Evolutionary conservation across 2,113 vertebrate genomes (phyloP), one percentile per base, ranked within the genome.

Genomic region (Cnemophilus loriae): DNA sequence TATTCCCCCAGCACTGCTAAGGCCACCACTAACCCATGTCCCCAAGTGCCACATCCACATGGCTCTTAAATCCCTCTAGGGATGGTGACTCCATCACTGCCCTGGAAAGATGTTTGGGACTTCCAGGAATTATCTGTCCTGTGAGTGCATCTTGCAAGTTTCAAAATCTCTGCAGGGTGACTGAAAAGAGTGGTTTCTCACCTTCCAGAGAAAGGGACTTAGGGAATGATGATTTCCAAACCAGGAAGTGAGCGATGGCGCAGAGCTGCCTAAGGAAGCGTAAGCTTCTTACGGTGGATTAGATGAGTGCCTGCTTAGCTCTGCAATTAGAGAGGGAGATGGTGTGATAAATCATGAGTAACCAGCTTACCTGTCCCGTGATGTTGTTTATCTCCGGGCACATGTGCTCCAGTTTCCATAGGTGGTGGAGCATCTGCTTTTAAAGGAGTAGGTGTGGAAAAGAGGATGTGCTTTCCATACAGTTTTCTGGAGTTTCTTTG

Each of bases 311-410:
- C 94, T 81, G 7, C 76, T 96, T 77, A 89, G 93, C 95, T 80
- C 10, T 94, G 94, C 94, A 94, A 56, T 93, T 87, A 88, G 91
- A 46, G 55, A 74, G 69, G 95, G 95, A 90, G 93, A 78, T 91
- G 93, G 87, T 65, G 71, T 70, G 90, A 94, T 86, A 88, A 88
- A 81, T 55, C 85, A 46, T 52, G 84, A 87, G 91, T 89, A 87
- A 89, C 95, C 64, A 27, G 87, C 93, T 96, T 95, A 96, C 95
- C 95, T 96, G 94, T 80, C 93, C 93, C 59, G 11, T 86, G 84
- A 50, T 84, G 90, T 26, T 82, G 78, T 80, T 96, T 69, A 67
- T 91, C 82, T 80, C 71, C 0, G 0, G 91, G 90, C 78, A 52
- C 39, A 9, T 55, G 89, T n/a, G 82, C 27, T 23, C 81, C 47